Conservation (phyloP, 2,797 vertebrate genomes). For the Melopsittacus undulatus region DNA sequence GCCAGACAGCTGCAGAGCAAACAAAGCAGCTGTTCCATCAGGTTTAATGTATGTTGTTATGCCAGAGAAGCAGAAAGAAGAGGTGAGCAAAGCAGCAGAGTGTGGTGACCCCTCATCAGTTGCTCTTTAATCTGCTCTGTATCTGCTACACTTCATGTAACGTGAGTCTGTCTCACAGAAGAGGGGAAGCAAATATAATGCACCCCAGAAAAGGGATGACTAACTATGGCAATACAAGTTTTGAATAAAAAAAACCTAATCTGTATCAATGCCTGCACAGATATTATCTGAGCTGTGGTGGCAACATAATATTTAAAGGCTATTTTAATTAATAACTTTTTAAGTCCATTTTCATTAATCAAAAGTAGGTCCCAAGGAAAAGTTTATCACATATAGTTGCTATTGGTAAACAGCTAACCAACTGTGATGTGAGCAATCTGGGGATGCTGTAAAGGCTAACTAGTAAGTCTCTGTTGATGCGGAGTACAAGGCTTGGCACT, state of each 20-base stretch:
- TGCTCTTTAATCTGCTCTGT: background rate
- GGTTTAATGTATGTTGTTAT: background rate
- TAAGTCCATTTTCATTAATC: background rate
- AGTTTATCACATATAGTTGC: background rate
- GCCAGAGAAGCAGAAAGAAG: background rate
- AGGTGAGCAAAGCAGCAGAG: background rate
- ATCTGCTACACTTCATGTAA: background rate
- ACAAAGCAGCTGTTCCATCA: background rate
- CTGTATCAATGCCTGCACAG: background rate
- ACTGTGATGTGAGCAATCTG: fast-evolving
- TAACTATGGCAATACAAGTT: background rate
- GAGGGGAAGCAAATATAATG: background rate
- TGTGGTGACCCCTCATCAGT: background rate
- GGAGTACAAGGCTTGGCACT: background rate
- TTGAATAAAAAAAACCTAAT: background rate
- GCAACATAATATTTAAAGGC: background rate
- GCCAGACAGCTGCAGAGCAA: background rate
- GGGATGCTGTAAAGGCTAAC: background rate
- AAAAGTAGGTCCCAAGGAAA: background rate
- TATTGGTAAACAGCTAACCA: background rate
- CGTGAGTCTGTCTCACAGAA: background rate
- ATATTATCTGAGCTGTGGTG: background rate
- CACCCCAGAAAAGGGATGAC: background rate
- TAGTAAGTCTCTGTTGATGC: background rate
- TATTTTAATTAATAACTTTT: background rate